Conservation (phyloP, 2,797 vertebrate species). For the Capromys pilorides region DNA sequence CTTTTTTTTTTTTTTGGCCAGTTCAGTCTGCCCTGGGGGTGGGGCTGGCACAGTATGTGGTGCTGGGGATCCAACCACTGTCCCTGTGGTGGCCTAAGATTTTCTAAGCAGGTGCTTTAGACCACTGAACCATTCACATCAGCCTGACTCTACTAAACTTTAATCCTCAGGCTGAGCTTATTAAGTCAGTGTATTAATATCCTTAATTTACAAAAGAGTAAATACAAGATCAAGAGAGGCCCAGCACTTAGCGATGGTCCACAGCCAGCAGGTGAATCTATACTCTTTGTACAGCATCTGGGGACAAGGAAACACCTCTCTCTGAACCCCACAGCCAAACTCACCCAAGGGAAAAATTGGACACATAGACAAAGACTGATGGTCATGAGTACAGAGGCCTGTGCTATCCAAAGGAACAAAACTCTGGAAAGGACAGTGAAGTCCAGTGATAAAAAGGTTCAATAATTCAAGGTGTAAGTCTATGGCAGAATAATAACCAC, state of each 20-base stretch:
- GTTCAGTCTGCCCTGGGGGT: too few species aligned
- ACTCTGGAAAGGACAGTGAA: background rate
- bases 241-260: background rate
- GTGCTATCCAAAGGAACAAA: slow-evolving; percentile 6
- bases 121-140: too few species aligned
- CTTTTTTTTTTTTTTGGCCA: too few species aligned
- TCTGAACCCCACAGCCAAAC: background rate
- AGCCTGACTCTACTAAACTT: background rate
- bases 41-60: too few species aligned
- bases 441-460: background rate
- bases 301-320: background rate
- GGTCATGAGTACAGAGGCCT: background rate
- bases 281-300: background rate
- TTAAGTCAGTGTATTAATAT: background rate
- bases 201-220: background rate
- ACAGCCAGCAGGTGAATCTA: background rate
- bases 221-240: background rate
- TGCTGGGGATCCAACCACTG: too few species aligned
- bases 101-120: too few species aligned
- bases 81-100: too few species aligned
- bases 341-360: background rate
- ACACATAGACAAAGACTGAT: background rate
- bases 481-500: slow-evolving; percentile 14
- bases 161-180: background rate
- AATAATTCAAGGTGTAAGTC: slow-evolving; percentile 11